A percentile compares a stretch with the other conserved stretches of the same genome.
Evolutionary conservation across 2,888 invertebrate species (phyloP).

Genomic region (Dysmachus trigonus): DNA sequence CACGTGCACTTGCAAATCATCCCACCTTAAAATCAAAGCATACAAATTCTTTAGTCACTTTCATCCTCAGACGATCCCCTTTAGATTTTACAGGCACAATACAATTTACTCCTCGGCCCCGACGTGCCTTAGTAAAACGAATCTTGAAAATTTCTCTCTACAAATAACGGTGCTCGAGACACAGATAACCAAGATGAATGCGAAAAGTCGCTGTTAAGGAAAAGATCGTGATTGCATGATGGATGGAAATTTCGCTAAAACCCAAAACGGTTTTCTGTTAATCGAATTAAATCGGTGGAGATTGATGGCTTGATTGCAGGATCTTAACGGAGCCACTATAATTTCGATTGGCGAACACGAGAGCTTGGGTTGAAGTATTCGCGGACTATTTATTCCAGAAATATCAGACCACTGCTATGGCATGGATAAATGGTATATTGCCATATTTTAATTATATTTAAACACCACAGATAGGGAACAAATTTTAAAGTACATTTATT

Average conservation of each 20-base stretch:
- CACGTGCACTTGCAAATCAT: background rate
- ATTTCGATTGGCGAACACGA: background rate
- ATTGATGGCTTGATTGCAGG: slow-evolving; percentile 35
- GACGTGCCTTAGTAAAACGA: background rate
- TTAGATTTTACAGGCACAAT: background rate
- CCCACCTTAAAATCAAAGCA: background rate
- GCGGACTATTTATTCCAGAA: background rate
- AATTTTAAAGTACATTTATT: background rate
- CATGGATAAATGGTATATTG: background rate
- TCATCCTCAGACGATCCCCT: background rate
- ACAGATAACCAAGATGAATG: background rate
- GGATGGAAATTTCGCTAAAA: background rate
- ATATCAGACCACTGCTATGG: background rate
- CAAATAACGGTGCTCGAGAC: slow-evolving; percentile 6
- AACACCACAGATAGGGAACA: background rate
- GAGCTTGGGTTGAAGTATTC: background rate
- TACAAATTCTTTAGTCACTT: background rate
- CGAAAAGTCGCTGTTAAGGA: background rate
- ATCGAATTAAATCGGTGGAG: slow-evolving; percentile 35
- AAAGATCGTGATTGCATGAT: slow-evolving; percentile 43
- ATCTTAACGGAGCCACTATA: slow-evolving; percentile 3
- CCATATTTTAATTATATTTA: background rate
- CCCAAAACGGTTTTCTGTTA: slow-evolving; percentile 18
- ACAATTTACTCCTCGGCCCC: background rate
- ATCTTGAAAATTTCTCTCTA: slow-evolving; percentile 19